Base-by-base conservation (phyloP, 2,113 vertebrate genomes). In the Terrapene triunguis region DNA sequence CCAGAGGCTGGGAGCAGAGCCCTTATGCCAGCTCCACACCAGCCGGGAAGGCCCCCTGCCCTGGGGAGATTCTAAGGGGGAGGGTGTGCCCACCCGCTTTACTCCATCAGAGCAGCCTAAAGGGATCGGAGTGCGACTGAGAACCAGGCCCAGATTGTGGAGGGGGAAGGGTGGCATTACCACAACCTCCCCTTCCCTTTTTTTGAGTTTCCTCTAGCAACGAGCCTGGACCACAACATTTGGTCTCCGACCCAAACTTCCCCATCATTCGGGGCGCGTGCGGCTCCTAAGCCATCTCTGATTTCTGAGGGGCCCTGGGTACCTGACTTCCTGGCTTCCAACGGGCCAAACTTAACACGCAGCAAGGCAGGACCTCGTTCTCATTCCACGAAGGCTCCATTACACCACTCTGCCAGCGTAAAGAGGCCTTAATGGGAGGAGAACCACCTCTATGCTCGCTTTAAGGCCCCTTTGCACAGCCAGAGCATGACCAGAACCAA, bases 121-220 rank as follows among this genome's bases (percentile, higher is more conserved):
- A 35, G 24, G 10, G 35, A 84, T 74, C 69, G 5, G 0, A 7
- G 44, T 38, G 80, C n/a, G 79, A 85, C 88, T 81, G 83, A 97
- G 85, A 59, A 72, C 89, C 93, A 93, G 91, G 89, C 81, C 81
- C 89, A 97, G 97, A 97, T 94, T 97, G 91, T 4, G 53, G 95
- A 91, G 88, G 93, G 79, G 89, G 95, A 95, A 97, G 91, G 94
- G 93, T 72, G 3, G 11, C 80, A 51, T 22, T 5, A 95, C 97
- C 95, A 5, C 97, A 95, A 94, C 32, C 97, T 91, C 94, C 89
- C 93, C 97, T 97, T 97, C 96, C 97, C 48, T 79, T 96, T 97
- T 62, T 97, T 69, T 53, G 22, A 1, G 81, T 94, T 97, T 97
- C 96, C 97, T 97, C 79, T 24, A 93, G 88, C 93, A 95, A 95